Conservation (phyloP, 2,888 invertebrate genomes). For the Oligia fasciuncula region DNA sequence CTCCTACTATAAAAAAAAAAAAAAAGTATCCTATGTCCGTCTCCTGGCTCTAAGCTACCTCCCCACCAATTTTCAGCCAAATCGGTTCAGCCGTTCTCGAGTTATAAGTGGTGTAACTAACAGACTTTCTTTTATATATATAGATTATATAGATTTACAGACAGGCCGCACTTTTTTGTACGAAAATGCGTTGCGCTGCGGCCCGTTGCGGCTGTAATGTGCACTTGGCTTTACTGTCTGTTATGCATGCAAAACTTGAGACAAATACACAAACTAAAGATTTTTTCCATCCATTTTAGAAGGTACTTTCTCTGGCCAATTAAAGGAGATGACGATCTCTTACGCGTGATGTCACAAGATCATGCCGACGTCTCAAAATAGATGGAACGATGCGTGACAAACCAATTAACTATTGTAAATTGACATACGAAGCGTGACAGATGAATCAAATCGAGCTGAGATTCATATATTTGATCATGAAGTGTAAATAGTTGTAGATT, state of each 20-base stretch:
- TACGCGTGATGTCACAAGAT: conserved; percentile 50
- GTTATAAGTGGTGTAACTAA: too few relatives aligned
- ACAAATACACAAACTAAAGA: not conserved
- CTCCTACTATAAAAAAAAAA: too few relatives aligned
- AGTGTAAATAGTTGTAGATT: not conserved
- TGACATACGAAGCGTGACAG: conserved; percentile 34
- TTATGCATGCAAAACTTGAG: not conserved
- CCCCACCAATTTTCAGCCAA: too few relatives aligned
- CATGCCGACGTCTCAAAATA: conserved; percentile 57
- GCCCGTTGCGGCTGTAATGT: not conserved
- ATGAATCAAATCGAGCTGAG: conserved; percentile 16
- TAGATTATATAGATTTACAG: too few relatives aligned
- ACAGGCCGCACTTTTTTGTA: not conserved
- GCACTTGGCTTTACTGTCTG: not conserved
- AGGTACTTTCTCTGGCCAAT: conserved; percentile 46
- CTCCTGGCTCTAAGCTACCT: too few relatives aligned
- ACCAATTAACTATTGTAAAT: conserved; percentile 51
- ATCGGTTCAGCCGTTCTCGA: too few relatives aligned
- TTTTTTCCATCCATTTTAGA: not conserved
- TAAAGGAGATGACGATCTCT: conserved; percentile 46
- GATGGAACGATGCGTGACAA: conserved; percentile 42
- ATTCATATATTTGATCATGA: conserved; percentile 29
- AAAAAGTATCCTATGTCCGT: too few relatives aligned
- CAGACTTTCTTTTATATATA: too few relatives aligned
- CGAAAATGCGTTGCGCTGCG: not conserved